phyloP scores from a whole-genome alignment of 2,797 vertebrate genomes.

The Catostomus latipinnis region DNA sequence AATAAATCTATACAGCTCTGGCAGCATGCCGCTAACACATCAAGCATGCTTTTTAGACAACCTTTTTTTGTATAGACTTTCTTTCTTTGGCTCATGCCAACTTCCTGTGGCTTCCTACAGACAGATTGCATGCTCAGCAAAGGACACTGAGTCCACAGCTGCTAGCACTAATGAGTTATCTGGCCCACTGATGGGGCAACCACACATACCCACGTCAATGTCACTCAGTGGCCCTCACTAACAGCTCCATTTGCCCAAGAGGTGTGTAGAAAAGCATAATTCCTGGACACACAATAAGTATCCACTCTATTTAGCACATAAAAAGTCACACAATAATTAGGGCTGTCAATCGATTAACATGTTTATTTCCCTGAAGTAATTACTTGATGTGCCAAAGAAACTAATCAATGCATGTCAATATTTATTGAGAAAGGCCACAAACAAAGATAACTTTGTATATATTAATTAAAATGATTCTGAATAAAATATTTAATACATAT shows the following conservation, averaged over 20 bases:
- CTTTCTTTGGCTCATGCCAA: slow-evolving; percentile 6
- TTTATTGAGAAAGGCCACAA: too few relatives aligned
- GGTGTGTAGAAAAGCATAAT: slow-evolving; percentile 15
- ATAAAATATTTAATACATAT: too few relatives aligned
- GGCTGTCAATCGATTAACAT: too few relatives aligned
- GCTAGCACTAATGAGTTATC: slow-evolving; percentile 53
- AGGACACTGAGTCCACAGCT: slow-evolving; percentile 47
- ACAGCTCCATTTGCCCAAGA: slow-evolving; percentile 49
- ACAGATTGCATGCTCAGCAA: slow-evolving; percentile 42
- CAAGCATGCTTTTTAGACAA: slow-evolving; percentile 61
- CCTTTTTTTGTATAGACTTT: slow-evolving; percentile 20
- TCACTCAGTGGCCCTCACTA: slow-evolving; percentile 49
- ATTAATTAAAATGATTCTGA: too few relatives aligned
- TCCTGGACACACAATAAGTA: slow-evolving; percentile 27
- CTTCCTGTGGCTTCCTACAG: slow-evolving; percentile 42
- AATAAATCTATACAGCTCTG: slow-evolving; percentile 71
- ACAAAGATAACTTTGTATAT: too few relatives aligned
- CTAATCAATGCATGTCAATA: too few relatives aligned
- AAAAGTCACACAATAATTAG: too few relatives aligned
- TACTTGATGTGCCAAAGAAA: too few relatives aligned
- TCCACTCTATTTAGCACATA: not conserved
- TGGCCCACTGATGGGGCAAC: slow-evolving; percentile 46
- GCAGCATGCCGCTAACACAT: slow-evolving; percentile 65
- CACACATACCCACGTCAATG: slow-evolving; percentile 43
- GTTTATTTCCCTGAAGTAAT: too few relatives aligned